Percentiles rank a stretch among this genome's conserved stretches.
phyloP scores from a whole-genome alignment of 2,888 invertebrate genomes.

The Lithophane leautieri region DNA sequence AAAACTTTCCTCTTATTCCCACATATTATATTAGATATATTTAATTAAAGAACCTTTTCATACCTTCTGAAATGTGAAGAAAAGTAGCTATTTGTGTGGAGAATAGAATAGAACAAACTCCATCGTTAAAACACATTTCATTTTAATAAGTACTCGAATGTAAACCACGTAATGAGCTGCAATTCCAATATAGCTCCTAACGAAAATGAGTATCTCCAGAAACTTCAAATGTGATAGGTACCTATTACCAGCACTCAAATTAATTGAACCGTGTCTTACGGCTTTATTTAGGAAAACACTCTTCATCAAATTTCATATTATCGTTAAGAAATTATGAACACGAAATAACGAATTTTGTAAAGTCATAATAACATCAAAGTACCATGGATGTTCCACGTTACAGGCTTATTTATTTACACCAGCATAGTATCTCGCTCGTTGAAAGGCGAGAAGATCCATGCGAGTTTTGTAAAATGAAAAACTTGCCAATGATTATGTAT shows the following conservation, averaged over 20 bases:
- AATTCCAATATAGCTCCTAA: conserved; percentile 26
- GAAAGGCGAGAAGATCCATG: neutral
- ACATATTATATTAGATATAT: too few species aligned
- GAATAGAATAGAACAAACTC: conserved; percentile 6
- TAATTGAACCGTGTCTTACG: conserved; percentile 46
- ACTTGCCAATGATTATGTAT: too few species aligned
- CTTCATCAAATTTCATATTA: conserved; percentile 29
- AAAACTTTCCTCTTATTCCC: too few species aligned
- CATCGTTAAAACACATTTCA: conserved; percentile 6
- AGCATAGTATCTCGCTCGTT: neutral
- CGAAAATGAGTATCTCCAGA: conserved; percentile 21
- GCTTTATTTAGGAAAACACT: conserved; percentile 36
- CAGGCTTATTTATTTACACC: neutral
- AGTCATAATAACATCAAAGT: conserved; percentile 43
- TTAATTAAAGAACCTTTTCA: neutral
- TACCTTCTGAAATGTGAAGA: neutral
- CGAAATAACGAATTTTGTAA: conserved; percentile 37
- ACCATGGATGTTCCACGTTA: conserved; percentile 11
- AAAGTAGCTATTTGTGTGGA: neutral
- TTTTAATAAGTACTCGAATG: neutral
- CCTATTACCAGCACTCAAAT: conserved; percentile 19
- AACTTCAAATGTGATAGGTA: conserved; percentile 42
- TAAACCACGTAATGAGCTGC: conserved; percentile 19
- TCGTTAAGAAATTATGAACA: conserved; percentile 40
- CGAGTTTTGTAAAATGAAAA: neutral